These are phyloP conservation scores for Magallana ariakensis DNA, from an alignment of 1,140 invertebrate species.

Conservation along the genomic window DNA sequence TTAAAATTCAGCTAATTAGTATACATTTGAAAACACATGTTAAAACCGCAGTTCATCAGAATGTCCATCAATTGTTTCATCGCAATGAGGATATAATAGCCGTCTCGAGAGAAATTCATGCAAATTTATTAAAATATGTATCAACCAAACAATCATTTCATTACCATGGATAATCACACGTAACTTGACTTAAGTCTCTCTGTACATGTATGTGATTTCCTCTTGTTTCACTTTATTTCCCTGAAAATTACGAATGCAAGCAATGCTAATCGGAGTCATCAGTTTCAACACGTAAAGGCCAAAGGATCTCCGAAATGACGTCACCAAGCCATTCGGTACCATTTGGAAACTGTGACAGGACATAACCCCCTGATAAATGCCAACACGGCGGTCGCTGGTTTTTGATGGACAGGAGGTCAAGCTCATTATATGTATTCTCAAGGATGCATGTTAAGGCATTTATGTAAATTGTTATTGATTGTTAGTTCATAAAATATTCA, in stretches of 20 bases:
- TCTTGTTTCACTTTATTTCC: not conserved
- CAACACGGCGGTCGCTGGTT: not conserved
- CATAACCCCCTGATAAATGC: not conserved
- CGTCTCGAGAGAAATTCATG: not conserved
- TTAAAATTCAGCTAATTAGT: too few relatives aligned
- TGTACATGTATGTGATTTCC: not conserved
- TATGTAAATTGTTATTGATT: not conserved
- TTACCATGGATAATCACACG: not conserved
- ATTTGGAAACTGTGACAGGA: not conserved
- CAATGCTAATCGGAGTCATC: not conserved
- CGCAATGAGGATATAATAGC: too few relatives aligned
- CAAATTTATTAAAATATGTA: not conserved
- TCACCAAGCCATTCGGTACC: not conserved
- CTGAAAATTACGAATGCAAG: not conserved
- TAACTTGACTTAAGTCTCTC: not conserved
- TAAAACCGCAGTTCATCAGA: too few relatives aligned
- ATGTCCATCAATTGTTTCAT: too few relatives aligned
- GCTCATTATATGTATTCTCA: not conserved
- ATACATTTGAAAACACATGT: too few relatives aligned
- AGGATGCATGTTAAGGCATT: not conserved
- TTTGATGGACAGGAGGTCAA: not conserved
- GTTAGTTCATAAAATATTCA: not conserved
- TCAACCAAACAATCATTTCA: not conserved
- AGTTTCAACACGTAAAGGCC: slow-evolving; percentile 19
- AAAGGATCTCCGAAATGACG: slow-evolving; percentile 7